Conservation (phyloP, 2,113 vertebrate genomes). For the Rhynchopsitta pachyrhyncha region DNA sequence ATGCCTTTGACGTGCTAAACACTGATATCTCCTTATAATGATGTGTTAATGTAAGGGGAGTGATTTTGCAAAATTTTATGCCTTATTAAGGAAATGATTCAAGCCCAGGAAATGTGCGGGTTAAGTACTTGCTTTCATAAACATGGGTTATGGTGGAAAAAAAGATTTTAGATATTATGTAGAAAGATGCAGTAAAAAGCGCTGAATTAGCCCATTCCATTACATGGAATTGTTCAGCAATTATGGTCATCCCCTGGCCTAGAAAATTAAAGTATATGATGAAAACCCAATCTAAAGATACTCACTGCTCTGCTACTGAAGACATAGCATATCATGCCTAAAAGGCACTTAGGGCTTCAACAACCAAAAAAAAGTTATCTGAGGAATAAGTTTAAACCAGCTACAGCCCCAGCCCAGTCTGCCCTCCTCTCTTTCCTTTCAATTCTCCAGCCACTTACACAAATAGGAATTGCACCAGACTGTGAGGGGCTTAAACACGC, state of each 20-base stretch:
- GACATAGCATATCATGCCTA: not conserved
- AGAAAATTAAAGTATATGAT: conserved; percentile 71
- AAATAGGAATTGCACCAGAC: not conserved
- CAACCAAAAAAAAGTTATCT: not conserved
- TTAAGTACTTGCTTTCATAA: conserved; percentile 73
- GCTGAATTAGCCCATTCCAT: conserved; percentile 69
- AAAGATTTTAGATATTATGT: conserved; percentile 67
- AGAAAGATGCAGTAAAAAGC: conserved; percentile 63
- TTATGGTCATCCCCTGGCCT: conserved; percentile 61
- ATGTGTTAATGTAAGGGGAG: conserved; percentile 42
- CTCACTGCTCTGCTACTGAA: conserved; percentile 38
- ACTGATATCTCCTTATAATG: conserved; percentile 35
- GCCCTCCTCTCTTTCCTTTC: not conserved
- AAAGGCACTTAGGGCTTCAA: conserved; percentile 37
- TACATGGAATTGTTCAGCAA: conserved; percentile 64
- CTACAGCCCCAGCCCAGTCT: not conserved
- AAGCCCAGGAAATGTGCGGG: conserved; percentile 61
- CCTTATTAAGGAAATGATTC: conserved; percentile 69
- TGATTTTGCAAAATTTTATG: conserved; percentile 56
- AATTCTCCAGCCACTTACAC: not conserved
- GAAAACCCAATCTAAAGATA: conserved; percentile 70
- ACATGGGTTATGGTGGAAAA: conserved; percentile 51
- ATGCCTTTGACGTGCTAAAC: not conserved
- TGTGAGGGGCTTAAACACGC: not conserved
- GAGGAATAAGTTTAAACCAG: not conserved